Percentiles rank a stretch among this genome's conserved stretches.
Evolutionary conservation across 2,888 invertebrate genomes (phyloP).

Genomic region (Tineola bisselliella): DNA sequence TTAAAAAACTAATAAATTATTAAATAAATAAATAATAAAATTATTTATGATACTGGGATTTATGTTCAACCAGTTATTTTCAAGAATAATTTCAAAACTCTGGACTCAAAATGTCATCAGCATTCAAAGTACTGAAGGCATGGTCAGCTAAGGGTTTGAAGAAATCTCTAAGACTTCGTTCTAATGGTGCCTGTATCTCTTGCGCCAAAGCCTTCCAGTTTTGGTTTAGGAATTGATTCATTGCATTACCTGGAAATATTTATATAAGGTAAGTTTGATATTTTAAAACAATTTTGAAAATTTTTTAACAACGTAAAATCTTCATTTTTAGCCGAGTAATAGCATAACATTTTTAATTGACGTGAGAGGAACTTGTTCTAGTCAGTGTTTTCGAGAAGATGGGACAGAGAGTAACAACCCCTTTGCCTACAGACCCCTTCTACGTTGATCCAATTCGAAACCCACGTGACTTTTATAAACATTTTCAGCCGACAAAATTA

Average conservation of each 20-base stretch:
- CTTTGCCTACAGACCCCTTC: too few species aligned
- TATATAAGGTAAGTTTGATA: conserved; percentile 5
- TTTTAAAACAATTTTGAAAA: too few species aligned
- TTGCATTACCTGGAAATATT: conserved; percentile 66
- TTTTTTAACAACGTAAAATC: too few species aligned
- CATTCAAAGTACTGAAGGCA: conserved; percentile 45
- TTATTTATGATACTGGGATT: not conserved
- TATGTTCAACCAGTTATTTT: not conserved
- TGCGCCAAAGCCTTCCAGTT: conserved; percentile 78
- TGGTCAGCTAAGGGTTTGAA: conserved; percentile 53
- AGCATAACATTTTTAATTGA: too few species aligned
- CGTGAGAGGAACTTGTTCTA: too few species aligned
- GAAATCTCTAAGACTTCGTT: conserved; percentile 59
- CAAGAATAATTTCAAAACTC: not conserved
- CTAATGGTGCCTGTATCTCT: conserved; percentile 76
- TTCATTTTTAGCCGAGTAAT: too few species aligned
- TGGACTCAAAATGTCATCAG: conserved; percentile 38
- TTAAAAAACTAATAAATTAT: not conserved
- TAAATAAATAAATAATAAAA: not conserved
- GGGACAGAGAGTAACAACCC: too few species aligned
- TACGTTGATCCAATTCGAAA: too few species aligned
- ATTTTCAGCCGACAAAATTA: too few species aligned
- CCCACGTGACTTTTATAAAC: too few species aligned
- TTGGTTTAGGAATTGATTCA: conserved; percentile 81
- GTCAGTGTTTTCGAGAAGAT: too few species aligned